A percentile compares a stretch with the other conserved stretches of the same genome.
Evolutionary conservation across 1,140 invertebrate genomes (phyloP).

Genomic region (Drosophila sproati): DNA sequence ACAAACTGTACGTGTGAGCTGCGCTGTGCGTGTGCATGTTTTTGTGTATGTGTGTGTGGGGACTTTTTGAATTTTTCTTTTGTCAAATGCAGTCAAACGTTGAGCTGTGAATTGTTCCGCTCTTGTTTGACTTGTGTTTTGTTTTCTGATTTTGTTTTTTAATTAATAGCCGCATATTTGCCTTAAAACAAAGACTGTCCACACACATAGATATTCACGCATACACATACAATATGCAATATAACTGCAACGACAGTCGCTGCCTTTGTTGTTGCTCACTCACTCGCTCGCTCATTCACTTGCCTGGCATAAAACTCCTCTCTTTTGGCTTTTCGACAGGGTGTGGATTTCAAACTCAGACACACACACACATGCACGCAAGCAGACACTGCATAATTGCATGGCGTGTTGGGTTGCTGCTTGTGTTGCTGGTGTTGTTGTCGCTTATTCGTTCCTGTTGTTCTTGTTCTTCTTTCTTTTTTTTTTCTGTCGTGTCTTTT

Average conservation of each 20-base stretch:
- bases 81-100: slow-evolving; percentile 53
- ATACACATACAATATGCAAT: slow-evolving; percentile 44
- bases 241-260: slow-evolving; percentile 42
- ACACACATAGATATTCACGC: slow-evolving; percentile 21
- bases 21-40: slow-evolving; percentile 19
- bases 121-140: slow-evolving; percentile 35
- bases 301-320: slow-evolving; percentile 38
- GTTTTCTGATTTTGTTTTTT: slow-evolving; percentile 70
- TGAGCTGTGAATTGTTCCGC: slow-evolving; percentile 22
- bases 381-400: slow-evolving; percentile 73
- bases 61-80: slow-evolving; percentile 51
- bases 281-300: slow-evolving; percentile 48
- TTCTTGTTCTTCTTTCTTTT: slow-evolving; percentile 36
- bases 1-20: slow-evolving; percentile 60
- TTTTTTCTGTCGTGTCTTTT: slow-evolving; percentile 42
- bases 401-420: slow-evolving; percentile 47
- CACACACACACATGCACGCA: slow-evolving; percentile 42
- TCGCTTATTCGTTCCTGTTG: slow-evolving; percentile 38
- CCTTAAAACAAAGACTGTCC: slow-evolving; percentile 64
- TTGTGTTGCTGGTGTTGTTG: slow-evolving; percentile 13
- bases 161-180: slow-evolving; percentile 83
- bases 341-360: slow-evolving; percentile 69
- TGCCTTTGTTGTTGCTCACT: slow-evolving; percentile 76
- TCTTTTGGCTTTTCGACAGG: slow-evolving; percentile 52
- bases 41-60: slow-evolving; percentile 45